Percentiles rank a stretch among this genome's conserved stretches.
These are phyloP conservation scores for Cephonodes hylas DNA, from an alignment of 2,888 invertebrate genomes.

Conservation along the genomic window DNA sequence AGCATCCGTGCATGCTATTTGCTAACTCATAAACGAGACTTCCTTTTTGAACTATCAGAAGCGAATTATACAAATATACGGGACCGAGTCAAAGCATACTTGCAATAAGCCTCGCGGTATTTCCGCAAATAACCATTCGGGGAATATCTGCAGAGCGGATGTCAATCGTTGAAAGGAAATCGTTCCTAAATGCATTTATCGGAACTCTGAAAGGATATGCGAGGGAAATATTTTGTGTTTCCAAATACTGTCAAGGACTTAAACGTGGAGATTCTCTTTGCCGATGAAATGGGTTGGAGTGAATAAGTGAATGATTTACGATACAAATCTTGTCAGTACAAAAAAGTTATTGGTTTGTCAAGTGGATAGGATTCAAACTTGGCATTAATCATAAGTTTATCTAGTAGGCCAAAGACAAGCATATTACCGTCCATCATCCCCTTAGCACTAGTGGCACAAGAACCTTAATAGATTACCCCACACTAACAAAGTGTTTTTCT, in stretches of 20 bases:
- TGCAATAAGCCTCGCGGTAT: background rate
- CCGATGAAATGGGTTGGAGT: no score
- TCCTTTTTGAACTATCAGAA: background rate
- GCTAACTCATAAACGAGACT: background rate
- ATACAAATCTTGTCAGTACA: no score
- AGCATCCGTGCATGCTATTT: background rate
- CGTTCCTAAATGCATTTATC: constrained; percentile 4
- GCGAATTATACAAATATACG: background rate
- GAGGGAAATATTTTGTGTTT: background rate
- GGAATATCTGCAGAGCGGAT: background rate
- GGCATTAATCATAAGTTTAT: no score
- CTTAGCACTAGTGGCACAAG: no score
- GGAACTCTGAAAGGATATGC: background rate
- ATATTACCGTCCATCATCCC: no score
- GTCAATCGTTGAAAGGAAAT: constrained; percentile 4
- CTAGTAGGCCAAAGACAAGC: no score
- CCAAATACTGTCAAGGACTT: background rate
- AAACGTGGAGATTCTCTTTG: no score
- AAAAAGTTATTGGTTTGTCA: no score
- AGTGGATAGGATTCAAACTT: no score
- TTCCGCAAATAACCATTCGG: constrained; percentile 3
- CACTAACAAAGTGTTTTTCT: no score
- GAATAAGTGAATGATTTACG: no score
- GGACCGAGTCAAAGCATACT: background rate
- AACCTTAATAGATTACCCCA: no score